These are phyloP conservation scores for Meloidogyne hapla DNA, from an alignment of 1,140 invertebrate genomes.

Conservation along the genomic window DNA sequence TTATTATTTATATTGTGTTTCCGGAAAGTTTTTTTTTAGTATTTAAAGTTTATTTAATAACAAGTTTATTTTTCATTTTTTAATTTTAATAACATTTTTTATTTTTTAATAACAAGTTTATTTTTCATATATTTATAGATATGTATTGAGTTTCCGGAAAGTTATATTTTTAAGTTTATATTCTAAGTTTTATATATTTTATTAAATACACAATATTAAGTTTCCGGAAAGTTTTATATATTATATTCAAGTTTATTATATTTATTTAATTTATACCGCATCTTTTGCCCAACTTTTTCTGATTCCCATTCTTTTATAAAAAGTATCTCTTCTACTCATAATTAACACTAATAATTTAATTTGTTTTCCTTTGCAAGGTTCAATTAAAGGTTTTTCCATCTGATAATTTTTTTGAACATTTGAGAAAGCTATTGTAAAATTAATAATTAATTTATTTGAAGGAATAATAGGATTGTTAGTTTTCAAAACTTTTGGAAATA, in stretches of 20 bases:
- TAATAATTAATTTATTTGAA: neutral
- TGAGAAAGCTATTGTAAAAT: neutral
- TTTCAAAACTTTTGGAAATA: neutral
- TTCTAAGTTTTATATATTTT: neutral
- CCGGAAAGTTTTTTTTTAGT: no score
- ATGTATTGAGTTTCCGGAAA: neutral
- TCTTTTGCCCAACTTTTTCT: constrained; percentile 22
- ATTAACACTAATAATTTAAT: constrained; percentile 23
- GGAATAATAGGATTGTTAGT: neutral
- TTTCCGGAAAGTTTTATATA: neutral
- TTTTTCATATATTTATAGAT: no score
- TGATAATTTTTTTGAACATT: neutral
- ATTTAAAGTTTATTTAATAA: neutral
- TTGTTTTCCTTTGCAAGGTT: neutral
- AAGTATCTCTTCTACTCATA: constrained; percentile 18
- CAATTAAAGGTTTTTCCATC: neutral
- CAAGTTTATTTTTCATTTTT: no score
- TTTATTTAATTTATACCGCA: neutral
- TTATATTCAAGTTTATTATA: neutral
- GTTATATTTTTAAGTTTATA: neutral
- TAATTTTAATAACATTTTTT: no score
- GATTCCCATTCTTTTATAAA: constrained; percentile 13
- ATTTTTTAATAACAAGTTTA: no score
- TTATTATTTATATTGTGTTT: no score
- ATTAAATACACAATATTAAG: no score